phyloP scores from a whole-genome alignment of 1,140 invertebrate species.

The Phthorimaea operculella region DNA sequence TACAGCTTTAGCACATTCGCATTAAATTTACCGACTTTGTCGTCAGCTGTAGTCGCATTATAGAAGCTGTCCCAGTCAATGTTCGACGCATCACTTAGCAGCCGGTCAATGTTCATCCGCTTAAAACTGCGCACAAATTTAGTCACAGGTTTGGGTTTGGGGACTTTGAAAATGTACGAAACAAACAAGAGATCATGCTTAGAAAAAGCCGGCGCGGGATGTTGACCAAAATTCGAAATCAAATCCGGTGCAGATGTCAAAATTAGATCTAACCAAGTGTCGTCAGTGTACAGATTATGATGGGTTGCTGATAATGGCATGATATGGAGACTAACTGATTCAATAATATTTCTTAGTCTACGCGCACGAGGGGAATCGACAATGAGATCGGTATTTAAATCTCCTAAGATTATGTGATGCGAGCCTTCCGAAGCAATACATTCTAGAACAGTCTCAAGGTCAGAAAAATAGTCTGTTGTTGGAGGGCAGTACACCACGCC shows the following conservation, averaged over 20 bases:
- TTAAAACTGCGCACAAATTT: slow-evolving; percentile 7
- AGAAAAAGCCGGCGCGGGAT: slow-evolving; percentile 14
- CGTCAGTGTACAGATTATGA: slow-evolving; percentile 6
- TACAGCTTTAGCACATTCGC: no score
- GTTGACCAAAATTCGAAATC: slow-evolving; percentile 11
- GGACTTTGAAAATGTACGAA: slow-evolving; percentile 13
- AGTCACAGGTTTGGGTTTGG: slow-evolving; percentile 5
- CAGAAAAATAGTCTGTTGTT: slow-evolving; percentile 10
- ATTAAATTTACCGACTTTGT: no score
- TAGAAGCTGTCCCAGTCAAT: slow-evolving; percentile 9
- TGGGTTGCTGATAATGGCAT: slow-evolving; percentile 11
- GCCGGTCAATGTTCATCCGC: slow-evolving; percentile 5
- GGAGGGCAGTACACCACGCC: slow-evolving; percentile 6
- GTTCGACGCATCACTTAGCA: slow-evolving; percentile 3
- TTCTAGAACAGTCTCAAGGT: slow-evolving; percentile 10
- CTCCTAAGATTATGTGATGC: slow-evolving; percentile 8
- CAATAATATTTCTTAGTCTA: no score
- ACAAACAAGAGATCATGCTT: slow-evolving; percentile 11
- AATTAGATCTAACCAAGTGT: slow-evolving; percentile 15
- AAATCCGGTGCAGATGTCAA: slow-evolving; percentile 4
- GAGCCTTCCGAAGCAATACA: slow-evolving; percentile 9
- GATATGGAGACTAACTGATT: slow-evolving; percentile 9
- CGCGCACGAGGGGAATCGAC: no score
- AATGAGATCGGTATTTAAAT: slow-evolving; percentile 13
- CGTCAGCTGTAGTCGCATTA: no score